phyloP scores from a whole-genome alignment of 1,140 invertebrate genomes.

The Philotrypesis tridentata region DNA sequence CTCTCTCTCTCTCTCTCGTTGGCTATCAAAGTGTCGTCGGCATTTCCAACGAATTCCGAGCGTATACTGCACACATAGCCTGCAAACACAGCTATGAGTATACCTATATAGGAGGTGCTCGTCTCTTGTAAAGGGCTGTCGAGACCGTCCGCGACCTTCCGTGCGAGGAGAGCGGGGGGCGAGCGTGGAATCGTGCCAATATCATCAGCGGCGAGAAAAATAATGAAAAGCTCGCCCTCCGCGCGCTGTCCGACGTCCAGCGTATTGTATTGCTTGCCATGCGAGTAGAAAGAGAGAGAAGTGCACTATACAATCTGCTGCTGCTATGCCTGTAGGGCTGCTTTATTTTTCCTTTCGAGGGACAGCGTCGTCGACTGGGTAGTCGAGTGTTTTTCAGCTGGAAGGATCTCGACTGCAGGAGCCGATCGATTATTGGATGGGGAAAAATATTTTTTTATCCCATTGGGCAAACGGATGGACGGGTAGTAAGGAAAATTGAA shows the following conservation, averaged over 20 bases:
- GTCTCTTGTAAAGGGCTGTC: not conserved
- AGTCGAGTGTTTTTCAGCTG: not conserved
- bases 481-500: too few species aligned
- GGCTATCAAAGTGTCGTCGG: not conserved
- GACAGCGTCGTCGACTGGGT: not conserved
- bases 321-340: too few species aligned
- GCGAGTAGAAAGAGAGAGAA: not conserved
- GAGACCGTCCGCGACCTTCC: not conserved
- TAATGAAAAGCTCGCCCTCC: not conserved
- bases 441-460: too few species aligned
- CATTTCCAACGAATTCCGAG: not conserved
- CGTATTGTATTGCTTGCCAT: not conserved
- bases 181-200: constrained; percentile 6
- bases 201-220: not conserved
- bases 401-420: too few species aligned
- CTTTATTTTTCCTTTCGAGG: not conserved
- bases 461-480: too few species aligned
- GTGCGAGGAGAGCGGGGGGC: too few species aligned
- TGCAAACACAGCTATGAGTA: too few species aligned
- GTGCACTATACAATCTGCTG: too few species aligned
- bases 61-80: too few species aligned
- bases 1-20: too few species aligned
- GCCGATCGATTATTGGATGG: too few species aligned
- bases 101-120: not conserved
- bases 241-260: not conserved